These are phyloP conservation scores for Piprites chloris DNA, from an alignment of 2,113 vertebrate genomes.

Conservation along the genomic window DNA sequence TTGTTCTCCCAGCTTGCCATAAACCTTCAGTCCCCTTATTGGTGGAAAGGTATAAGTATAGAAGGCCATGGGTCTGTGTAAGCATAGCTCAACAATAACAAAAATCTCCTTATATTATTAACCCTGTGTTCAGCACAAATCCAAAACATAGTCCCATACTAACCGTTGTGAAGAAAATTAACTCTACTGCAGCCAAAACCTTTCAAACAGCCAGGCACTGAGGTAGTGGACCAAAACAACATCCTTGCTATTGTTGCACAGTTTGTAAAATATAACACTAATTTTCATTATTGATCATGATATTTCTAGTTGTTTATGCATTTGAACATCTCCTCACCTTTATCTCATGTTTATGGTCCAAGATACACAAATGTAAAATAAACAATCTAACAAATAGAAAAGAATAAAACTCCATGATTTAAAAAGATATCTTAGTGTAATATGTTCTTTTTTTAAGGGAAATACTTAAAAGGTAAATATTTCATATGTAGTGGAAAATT, in stretches of 20 bases:
- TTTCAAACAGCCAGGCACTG: not conserved
- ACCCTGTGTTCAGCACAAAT: not conserved
- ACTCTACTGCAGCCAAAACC: not conserved
- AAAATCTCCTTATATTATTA: not conserved
- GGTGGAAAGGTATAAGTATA: not conserved
- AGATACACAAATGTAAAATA: not conserved
- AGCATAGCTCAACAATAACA: not conserved
- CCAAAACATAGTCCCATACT: not conserved
- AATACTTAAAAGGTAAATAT: not conserved
- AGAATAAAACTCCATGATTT: not conserved
- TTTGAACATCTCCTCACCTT: not conserved
- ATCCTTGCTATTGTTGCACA: not conserved
- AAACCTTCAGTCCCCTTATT: rapidly evolving
- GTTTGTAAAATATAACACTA: not conserved
- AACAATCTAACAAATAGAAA: not conserved
- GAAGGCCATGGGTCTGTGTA: not conserved
- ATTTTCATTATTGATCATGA: not conserved
- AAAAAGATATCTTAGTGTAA: not conserved
- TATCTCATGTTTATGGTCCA: not conserved
- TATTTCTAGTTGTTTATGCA: not conserved
- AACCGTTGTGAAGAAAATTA: not conserved
- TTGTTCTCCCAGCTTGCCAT: not conserved
- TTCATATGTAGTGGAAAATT: not conserved
- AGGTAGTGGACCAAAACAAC: not conserved
- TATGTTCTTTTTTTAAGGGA: not conserved